Base-by-base conservation (phyloP, 1,140 invertebrate species). In the Manduca sexta region DNA sequence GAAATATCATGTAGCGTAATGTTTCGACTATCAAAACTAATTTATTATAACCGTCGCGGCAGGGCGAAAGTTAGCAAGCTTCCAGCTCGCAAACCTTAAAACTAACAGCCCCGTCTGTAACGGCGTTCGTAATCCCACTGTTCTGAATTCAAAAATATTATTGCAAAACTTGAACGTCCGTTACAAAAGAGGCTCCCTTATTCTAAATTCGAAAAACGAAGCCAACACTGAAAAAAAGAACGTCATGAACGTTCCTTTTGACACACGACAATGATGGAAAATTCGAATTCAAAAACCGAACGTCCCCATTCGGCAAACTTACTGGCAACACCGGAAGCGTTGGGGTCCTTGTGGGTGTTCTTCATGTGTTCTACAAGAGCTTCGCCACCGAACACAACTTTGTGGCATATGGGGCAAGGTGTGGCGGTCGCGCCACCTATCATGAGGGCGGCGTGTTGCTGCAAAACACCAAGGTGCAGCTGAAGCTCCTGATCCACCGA, bases 341-440 rank as follows among this genome's bases (percentile, higher is more conserved):
- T 93, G 26, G 94, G 95, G 74, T 97, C 95, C 88, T 96, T 97
- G 87, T 97, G 95, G 26, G 94, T 94, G 80, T 94, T 93, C 87
- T 97, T 97, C 95, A 97, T 97, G 83, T 97, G 95, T 81, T 97
- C 95, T 89, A 97, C 95, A 39, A 97, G 90, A 37, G 94, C 93
- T 85, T 97, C 95, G 45, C 92, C 93, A 56, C 95, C 95, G 68
- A 97, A 90, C 88, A 97, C 96, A 67, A 97, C 91, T 87, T 97
- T 97, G 88, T 97, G 95, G 87, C 95, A 97, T 61, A 97, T 90
- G 29, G 95, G 94, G 87, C 95, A 97, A 60, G 92, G 93, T 48
- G 94, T 95, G 61, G 93, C 93, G 73, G 95, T 96, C 34, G 94
- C 94, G 59, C 95, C 95, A 60, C 95, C 95, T 70, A 92, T 92